phyloP scores from a whole-genome alignment of 2,797 vertebrate genomes.

The Balearica regulorum region DNA sequence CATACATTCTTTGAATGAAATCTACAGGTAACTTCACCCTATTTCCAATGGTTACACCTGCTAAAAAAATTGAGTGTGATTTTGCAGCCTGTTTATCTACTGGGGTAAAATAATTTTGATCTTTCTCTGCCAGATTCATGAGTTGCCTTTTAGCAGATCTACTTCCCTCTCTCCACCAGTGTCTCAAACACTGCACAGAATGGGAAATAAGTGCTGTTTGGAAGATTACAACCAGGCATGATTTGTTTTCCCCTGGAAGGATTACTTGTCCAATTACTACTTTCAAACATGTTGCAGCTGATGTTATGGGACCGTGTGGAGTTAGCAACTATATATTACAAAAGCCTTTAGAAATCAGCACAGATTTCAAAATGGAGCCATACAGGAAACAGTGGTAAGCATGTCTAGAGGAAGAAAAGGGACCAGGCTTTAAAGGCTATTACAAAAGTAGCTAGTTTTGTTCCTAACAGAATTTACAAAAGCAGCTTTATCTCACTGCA shows the following conservation, averaged over 20 bases:
- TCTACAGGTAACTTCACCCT: neutral
- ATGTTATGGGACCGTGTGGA: slow-evolving; percentile 12
- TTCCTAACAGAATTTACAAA: neutral
- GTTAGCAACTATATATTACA: neutral
- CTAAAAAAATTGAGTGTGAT: neutral
- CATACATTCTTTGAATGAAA: neutral
- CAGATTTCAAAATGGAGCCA: slow-evolving; percentile 17
- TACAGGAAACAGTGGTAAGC: neutral
- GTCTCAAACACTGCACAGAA: slow-evolving; percentile 25
- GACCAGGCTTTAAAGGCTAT: neutral
- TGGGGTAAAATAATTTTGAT: neutral
- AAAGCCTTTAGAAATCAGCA: neutral
- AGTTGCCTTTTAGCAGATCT: neutral
- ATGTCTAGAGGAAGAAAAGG: neutral
- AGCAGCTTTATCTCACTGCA: neutral
- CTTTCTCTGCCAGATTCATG: neutral
- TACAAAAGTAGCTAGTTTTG: neutral
- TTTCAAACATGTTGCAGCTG: slow-evolving; percentile 46
- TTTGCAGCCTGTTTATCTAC: neutral
- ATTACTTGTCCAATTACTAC: slow-evolving; percentile 1
- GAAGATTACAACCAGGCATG: neutral
- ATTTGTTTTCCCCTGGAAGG: slow-evolving; percentile 29
- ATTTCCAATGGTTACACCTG: neutral
- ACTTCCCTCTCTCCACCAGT: neutral
- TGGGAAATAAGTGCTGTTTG: neutral